phyloP scores from a whole-genome alignment of 1,140 invertebrate species.

The Pentalonia nigronervosa region DNA sequence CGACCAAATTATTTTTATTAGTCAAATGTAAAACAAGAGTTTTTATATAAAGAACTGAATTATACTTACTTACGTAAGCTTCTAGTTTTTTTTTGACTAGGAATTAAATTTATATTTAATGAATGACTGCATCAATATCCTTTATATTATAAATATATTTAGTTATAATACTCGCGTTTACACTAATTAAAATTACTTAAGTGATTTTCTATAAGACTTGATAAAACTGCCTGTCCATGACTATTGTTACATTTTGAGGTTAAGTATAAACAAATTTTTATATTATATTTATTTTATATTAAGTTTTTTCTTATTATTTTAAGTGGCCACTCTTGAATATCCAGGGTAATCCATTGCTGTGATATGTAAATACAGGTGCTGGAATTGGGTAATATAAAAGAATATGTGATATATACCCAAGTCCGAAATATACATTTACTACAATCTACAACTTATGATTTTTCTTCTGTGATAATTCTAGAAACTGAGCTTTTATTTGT shows the following conservation, averaged over 20 bases:
- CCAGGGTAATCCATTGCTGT: constrained; percentile 49
- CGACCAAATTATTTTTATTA: background rate
- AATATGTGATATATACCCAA: constrained; percentile 30
- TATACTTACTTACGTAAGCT: constrained; percentile 12
- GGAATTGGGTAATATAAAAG: constrained; percentile 5
- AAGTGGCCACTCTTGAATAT: constrained; percentile 18
- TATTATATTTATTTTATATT: background rate
- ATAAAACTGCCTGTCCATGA: constrained; percentile 45
- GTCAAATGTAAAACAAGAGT: background rate
- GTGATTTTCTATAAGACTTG: constrained; percentile 42
- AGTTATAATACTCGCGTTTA: constrained; percentile 31
- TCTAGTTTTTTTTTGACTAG: background rate
- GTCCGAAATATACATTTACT: constrained; percentile 37
- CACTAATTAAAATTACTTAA: constrained; percentile 28
- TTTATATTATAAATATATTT: constrained; percentile 36
- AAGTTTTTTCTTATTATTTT: too few species aligned
- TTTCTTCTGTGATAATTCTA: constrained; percentile 55
- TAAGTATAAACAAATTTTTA: constrained; percentile 33
- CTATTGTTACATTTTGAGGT: background rate
- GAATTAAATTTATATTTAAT: background rate
- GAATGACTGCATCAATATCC: constrained; percentile 42
- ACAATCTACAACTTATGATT: background rate
- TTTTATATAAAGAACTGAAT: constrained; percentile 17
- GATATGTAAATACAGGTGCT: constrained; percentile 57
- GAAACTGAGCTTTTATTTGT: constrained; percentile 43